phyloP scores from a whole-genome alignment of 2,888 invertebrate species.

The Punctoribates punctum region DNA sequence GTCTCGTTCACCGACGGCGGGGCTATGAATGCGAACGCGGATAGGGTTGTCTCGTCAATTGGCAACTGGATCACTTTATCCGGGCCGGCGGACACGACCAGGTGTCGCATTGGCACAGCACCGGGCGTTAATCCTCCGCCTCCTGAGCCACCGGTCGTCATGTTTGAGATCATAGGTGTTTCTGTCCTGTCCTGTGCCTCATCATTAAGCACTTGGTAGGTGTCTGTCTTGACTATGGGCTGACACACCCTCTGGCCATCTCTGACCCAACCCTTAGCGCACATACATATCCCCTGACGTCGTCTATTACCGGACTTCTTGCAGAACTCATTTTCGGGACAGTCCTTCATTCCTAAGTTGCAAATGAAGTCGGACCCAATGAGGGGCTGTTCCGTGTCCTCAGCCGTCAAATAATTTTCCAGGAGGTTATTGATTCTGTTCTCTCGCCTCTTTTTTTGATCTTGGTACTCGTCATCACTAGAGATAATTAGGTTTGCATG shows the following conservation, averaged over 20 bases:
- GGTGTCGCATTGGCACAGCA: conserved; percentile 40
- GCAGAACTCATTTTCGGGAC: conserved; percentile 69
- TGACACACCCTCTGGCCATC: conserved; percentile 52
- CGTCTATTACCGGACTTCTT: conserved; percentile 59
- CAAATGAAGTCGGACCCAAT: conserved; percentile 55
- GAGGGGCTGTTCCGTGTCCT: neutral
- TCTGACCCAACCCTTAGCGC: conserved; percentile 63
- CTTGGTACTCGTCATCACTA: conserved; percentile 12
- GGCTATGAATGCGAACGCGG: conserved; percentile 68
- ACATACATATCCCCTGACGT: conserved; percentile 68
- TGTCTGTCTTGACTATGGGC: conserved; percentile 26
- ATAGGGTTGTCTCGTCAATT: conserved; percentile 75
- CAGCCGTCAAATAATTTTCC: conserved; percentile 26
- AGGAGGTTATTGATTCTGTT: conserved; percentile 33
- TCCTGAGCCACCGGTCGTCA: neutral
- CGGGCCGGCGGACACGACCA: conserved; percentile 55
- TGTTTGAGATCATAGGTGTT: neutral
- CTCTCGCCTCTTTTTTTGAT: conserved; percentile 36
- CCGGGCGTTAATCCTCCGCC: conserved; percentile 54
- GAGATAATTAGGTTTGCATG: neutral
- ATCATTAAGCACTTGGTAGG: neutral
- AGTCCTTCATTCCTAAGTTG: conserved; percentile 62
- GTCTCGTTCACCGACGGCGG: neutral
- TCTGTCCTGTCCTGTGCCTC: no score
- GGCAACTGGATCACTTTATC: conserved; percentile 65